Conservation (phyloP, 2,113 vertebrate genomes). For the Pongo abelii region DNA sequence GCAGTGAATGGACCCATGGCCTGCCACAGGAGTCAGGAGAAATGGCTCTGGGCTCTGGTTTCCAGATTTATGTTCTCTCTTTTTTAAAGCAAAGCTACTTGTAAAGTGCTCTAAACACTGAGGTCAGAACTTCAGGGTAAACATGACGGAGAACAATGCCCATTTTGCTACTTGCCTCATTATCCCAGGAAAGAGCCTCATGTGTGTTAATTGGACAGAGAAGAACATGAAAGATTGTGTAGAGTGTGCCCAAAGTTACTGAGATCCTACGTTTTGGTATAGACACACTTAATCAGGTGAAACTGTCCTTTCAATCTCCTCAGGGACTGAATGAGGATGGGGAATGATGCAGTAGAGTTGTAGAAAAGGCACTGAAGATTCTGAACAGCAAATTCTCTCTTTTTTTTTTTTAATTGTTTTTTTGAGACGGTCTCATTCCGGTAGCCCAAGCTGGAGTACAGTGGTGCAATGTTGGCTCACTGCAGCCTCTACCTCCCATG, state of each 20-base stretch:
- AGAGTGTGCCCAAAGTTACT: neutral
- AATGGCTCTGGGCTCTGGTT: neutral
- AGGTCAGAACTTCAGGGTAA: slow-evolving; percentile 14
- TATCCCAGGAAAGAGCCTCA: neutral
- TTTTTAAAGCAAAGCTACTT: slow-evolving; percentile 25
- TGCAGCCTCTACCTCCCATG: no score
- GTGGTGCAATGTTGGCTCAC: no score
- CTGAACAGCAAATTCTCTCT: slow-evolving; percentile 37
- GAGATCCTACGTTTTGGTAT: neutral
- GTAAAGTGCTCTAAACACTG: slow-evolving; percentile 22
- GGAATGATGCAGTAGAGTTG: neutral
- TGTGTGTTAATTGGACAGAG: neutral
- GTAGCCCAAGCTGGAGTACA: no score
- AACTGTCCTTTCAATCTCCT: slow-evolving; percentile 18
- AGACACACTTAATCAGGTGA: neutral
- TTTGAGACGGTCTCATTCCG: no score
- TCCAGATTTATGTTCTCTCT: neutral
- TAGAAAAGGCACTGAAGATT: slow-evolving; percentile 20
- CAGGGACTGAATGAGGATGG: neutral
- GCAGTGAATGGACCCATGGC: neutral
- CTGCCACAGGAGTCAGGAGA: neutral
- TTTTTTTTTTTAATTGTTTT: no score
- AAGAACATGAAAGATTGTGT: slow-evolving; percentile 21
- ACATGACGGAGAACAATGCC: neutral
- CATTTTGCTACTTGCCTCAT: neutral